These are phyloP conservation scores for Pyrgilauda ruficollis DNA, from an alignment of 2,113 vertebrate genomes.

Conservation along the genomic window DNA sequence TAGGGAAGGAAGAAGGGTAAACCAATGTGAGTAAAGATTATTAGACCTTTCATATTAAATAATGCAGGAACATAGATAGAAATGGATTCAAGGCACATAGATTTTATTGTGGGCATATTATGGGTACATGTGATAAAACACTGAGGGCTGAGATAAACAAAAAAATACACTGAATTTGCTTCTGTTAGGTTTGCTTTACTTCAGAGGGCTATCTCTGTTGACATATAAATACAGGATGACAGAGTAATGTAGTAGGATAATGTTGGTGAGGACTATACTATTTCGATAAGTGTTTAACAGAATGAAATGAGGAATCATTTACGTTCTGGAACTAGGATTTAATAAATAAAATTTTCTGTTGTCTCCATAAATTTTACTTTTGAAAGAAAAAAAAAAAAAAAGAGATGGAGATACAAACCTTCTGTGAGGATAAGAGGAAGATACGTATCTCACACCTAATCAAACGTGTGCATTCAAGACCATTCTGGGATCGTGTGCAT, in stretches of 20 bases:
- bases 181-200: background rate
- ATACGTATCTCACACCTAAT: background rate
- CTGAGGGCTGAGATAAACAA: background rate
- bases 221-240: background rate
- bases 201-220: background rate
- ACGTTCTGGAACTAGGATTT: background rate
- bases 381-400: background rate
- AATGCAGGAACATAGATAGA: background rate
- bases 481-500: background rate
- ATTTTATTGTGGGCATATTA: background rate
- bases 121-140: background rate
- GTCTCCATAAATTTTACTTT: background rate
- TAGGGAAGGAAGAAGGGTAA: background rate
- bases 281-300: background rate
- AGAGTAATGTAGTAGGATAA: background rate
- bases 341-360: background rate
- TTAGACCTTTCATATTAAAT: background rate
- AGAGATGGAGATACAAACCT: background rate
- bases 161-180: background rate
- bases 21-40: accelerated
- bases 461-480: background rate
- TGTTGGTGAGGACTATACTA: background rate
- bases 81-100: background rate
- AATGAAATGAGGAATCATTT: background rate
- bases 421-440: background rate